Evolutionary conservation across 2,888 invertebrate species (phyloP).

Genomic region (Drosophila limbata): DNA sequence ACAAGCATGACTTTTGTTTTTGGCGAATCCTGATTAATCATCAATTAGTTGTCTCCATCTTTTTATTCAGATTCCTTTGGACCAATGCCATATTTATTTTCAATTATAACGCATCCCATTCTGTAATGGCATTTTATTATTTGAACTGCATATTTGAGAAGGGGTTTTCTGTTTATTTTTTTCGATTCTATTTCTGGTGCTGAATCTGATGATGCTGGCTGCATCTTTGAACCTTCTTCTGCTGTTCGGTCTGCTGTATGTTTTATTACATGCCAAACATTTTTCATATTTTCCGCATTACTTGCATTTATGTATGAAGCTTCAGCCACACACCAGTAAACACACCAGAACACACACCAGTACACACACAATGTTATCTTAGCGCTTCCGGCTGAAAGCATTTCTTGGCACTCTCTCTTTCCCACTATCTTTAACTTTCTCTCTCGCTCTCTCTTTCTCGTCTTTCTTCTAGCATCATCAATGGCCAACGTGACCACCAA

Average conservation of each 20-base stretch:
- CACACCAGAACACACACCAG: constrained; percentile 38
- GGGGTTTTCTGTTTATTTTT: not conserved
- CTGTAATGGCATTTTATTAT: constrained; percentile 67
- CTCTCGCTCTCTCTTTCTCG: constrained; percentile 4
- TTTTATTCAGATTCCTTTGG: not conserved
- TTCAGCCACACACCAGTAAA: constrained; percentile 41
- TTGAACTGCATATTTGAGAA: constrained; percentile 56
- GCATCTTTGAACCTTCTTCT: constrained; percentile 46
- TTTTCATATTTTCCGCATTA: constrained; percentile 79
- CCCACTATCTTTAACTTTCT: constrained; percentile 12
- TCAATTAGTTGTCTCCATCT: constrained; percentile 62
- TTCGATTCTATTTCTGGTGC: constrained; percentile 19
- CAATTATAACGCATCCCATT: constrained; percentile 71
- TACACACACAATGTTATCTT: constrained; percentile 73
- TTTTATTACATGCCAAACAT: constrained; percentile 73
- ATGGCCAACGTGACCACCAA: constrained; percentile 79
- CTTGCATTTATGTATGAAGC: constrained; percentile 78
- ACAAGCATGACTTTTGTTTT: constrained; percentile 23
- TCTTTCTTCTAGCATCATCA: constrained; percentile 59
- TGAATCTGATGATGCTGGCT: constrained; percentile 31
- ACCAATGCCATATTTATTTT: constrained; percentile 66
- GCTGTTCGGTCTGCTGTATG: constrained; percentile 40
- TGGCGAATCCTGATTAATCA: constrained; percentile 45
- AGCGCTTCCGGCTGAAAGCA: constrained; percentile 82
- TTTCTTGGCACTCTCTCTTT: constrained; percentile 66